Conservation (phyloP, 2,797 vertebrate genomes). For the Pantherophis alleghaniensis region DNA sequence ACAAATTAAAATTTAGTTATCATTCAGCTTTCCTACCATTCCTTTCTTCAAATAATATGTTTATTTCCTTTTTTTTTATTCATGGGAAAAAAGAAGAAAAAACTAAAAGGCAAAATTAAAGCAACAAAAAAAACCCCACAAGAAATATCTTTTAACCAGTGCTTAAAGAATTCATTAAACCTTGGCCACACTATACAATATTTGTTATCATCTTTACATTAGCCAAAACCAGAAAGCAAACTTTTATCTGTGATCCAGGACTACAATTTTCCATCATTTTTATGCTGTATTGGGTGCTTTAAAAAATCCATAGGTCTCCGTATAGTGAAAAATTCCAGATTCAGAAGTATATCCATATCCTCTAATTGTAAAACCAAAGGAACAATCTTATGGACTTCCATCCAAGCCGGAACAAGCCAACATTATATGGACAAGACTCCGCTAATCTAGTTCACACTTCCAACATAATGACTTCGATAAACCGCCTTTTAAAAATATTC, state of each 20-base stretch:
- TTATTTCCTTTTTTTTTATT: not conserved
- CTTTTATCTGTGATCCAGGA: not conserved
- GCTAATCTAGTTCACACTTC: not conserved
- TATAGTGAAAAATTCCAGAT: not conserved
- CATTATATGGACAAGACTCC: not conserved
- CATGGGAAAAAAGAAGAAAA: not conserved
- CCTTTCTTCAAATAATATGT: not conserved
- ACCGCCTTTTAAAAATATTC: not conserved
- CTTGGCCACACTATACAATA: not conserved
- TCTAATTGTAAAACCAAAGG: not conserved
- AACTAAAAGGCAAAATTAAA: not conserved
- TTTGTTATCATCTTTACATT: not conserved
- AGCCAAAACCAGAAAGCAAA: not conserved
- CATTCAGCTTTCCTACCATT: not conserved
- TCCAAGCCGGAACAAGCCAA: not conserved
- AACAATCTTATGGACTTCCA: not conserved
- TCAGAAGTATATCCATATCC: not conserved
- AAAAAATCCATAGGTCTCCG: not conserved
- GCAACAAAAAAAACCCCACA: not conserved
- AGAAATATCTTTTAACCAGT: not conserved
- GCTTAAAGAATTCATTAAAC: not conserved
- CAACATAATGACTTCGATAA: not conserved
- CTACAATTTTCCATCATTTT: not conserved
- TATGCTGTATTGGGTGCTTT: not conserved
- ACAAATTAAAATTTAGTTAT: not conserved